phyloP scores from a whole-genome alignment of 1,140 invertebrate species.

The Trachymyrmex cornetzi region DNA sequence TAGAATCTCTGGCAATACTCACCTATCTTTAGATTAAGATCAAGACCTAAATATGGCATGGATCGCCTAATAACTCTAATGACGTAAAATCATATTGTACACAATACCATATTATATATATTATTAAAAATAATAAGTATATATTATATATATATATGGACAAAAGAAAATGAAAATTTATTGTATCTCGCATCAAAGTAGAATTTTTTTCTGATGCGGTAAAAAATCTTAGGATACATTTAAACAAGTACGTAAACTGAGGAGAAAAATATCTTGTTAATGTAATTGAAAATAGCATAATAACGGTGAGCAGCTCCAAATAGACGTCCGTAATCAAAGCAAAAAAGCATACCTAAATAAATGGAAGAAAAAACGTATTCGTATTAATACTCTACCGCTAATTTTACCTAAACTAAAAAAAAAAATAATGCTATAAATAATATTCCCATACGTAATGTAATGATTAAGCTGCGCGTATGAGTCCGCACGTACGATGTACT shows the following conservation, averaged over 20 bases:
- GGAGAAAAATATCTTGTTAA: constrained; percentile 65
- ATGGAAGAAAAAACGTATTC: constrained; percentile 73
- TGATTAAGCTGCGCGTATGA: constrained; percentile 83
- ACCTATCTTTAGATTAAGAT: constrained; percentile 33
- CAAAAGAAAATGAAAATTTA: constrained; percentile 67
- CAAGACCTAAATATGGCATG: constrained; percentile 61
- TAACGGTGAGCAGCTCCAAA: constrained; percentile 77
- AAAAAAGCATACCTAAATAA: constrained; percentile 72
- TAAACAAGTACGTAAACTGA: constrained; percentile 73
- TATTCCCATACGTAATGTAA: constrained; percentile 82
- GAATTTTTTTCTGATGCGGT: constrained; percentile 76
- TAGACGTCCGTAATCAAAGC: constrained; percentile 81
- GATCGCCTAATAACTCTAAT: constrained; percentile 70
- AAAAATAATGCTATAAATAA: constrained; percentile 81
- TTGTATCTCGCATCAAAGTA: constrained; percentile 69
- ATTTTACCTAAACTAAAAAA: constrained; percentile 79
- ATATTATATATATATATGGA: constrained; percentile 72
- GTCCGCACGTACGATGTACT: constrained; percentile 80
- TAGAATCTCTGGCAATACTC: constrained; percentile 40
- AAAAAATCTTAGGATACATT: constrained; percentile 70
- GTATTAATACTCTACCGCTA: constrained; percentile 82
- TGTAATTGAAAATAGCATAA: constrained; percentile 66
- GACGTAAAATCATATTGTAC: constrained; percentile 77
- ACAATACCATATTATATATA: constrained; percentile 76
- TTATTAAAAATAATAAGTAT: constrained; percentile 77